phyloP scores from a whole-genome alignment of 2,888 invertebrate species.

The Pseudanteris insignis region DNA sequence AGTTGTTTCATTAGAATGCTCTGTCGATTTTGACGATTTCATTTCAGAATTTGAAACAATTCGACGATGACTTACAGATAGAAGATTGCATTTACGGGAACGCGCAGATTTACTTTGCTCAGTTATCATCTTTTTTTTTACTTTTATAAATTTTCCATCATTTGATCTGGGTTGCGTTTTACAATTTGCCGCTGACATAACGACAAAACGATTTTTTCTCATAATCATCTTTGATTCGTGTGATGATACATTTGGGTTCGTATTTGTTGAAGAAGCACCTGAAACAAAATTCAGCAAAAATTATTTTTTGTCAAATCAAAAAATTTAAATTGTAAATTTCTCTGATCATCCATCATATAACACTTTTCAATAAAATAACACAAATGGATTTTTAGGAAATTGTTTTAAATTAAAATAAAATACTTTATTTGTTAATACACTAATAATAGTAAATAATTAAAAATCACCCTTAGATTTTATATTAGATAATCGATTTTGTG shows the following conservation, averaged over 20 bases:
- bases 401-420: too few relatives aligned
- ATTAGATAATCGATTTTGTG: constrained; percentile 14
- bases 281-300: neutral
- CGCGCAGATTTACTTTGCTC: constrained; percentile 16
- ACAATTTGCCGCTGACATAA: constrained; percentile 48
- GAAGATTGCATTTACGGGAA: constrained; percentile 24
- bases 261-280: constrained; percentile 5
- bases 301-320: neutral
- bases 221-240: constrained; percentile 43
- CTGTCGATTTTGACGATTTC: neutral
- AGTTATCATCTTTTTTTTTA: constrained; percentile 4
- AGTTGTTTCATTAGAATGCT: too few relatives aligned
- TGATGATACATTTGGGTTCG: constrained; percentile 25
- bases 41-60: neutral
- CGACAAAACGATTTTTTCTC: constrained; percentile 48
- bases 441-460: neutral
- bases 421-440: neutral
- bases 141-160: constrained; percentile 59
- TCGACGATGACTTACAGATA: constrained; percentile 15
- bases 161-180: constrained; percentile 56
- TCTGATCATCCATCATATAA: too few relatives aligned
- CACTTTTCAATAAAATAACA: too few relatives aligned
- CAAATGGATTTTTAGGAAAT: too few relatives aligned
- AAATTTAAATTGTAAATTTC: too few relatives aligned
- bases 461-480: constrained; percentile 25